Evolutionary conservation across 37 sponge, comb jelly and placozoan genomes (phyloP).

Genomic region (Theonella swinhoei): DNA sequence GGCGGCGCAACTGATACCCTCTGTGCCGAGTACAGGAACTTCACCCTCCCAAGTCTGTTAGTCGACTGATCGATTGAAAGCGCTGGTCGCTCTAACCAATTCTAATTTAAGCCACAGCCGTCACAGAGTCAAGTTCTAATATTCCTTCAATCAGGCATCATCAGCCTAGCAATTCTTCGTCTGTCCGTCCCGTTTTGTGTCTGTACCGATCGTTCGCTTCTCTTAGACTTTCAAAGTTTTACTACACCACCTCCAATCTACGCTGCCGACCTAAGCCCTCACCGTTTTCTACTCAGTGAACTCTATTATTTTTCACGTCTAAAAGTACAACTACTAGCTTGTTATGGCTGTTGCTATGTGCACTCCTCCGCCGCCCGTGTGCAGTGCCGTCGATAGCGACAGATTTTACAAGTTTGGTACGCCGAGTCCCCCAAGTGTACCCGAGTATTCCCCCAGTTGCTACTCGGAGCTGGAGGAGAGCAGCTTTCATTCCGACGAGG

Average conservation of each 20-base stretch:
- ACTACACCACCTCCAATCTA: constrained; percentile 19
- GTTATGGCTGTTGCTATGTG: constrained; percentile 34
- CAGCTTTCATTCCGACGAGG: constrained; percentile 74
- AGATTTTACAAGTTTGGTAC: constrained; percentile 63
- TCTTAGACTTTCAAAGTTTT: too few species aligned
- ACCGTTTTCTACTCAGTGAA: neutral
- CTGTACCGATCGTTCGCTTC: neutral
- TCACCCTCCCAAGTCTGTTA: neutral
- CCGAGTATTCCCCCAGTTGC: constrained; percentile 10
- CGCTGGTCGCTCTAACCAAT: constrained; percentile 8
- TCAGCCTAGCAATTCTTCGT: neutral
- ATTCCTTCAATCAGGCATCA: neutral
- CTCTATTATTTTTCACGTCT: too few species aligned
- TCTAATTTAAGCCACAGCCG: neutral
- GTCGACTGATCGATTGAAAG: neutral
- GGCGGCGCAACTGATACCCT: neutral
- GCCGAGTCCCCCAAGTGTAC: constrained; percentile 55
- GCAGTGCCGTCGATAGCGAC: constrained; percentile 12
- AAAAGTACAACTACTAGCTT: too few species aligned
- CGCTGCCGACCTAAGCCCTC: neutral
- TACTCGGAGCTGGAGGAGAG: constrained; percentile 64
- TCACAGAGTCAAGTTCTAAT: neutral
- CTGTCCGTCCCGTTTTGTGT: neutral
- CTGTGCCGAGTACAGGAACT: neutral
- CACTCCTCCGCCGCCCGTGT: constrained; percentile 1